These are phyloP conservation scores for Cisticola juncidis DNA, from an alignment of 2,113 vertebrate genomes.

Conservation along the genomic window DNA sequence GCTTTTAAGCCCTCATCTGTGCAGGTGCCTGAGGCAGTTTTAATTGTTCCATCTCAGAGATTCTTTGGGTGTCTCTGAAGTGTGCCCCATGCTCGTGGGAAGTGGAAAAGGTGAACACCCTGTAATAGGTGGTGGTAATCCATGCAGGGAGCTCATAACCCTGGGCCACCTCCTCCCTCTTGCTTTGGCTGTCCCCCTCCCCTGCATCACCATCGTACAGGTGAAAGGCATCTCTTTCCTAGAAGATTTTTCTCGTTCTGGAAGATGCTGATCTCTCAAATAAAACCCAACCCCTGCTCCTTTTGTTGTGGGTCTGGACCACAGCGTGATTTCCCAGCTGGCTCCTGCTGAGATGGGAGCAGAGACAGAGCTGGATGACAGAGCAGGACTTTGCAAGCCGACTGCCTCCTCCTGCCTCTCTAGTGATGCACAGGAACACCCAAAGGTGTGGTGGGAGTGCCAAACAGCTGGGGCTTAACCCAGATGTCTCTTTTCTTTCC, in stretches of 20 bases:
- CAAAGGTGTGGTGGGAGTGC: fast-evolving
- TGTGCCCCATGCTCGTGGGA: background rate
- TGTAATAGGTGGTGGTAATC: background rate
- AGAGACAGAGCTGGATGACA: background rate
- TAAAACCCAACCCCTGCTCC: background rate
- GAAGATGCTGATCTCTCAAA: background rate
- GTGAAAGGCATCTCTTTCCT: background rate
- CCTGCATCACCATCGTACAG: background rate
- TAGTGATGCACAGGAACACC: background rate
- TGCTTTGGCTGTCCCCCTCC: background rate
- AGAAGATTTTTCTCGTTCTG: background rate
- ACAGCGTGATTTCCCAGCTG: background rate
- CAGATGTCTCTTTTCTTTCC: background rate
- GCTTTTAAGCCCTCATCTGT: background rate
- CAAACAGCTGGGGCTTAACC: background rate
- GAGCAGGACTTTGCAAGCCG: fast-evolving
- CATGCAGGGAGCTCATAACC: background rate
- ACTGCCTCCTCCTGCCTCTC: background rate
- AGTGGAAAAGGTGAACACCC: background rate
- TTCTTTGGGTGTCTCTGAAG: background rate
- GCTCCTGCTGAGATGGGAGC: background rate
- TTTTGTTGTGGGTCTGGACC: background rate
- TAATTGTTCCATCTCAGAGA: background rate
- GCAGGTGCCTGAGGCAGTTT: background rate
- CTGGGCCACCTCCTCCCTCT: background rate